Conservation (phyloP, 2,888 invertebrate species). For the Drosophila suboccidentalis region DNA sequence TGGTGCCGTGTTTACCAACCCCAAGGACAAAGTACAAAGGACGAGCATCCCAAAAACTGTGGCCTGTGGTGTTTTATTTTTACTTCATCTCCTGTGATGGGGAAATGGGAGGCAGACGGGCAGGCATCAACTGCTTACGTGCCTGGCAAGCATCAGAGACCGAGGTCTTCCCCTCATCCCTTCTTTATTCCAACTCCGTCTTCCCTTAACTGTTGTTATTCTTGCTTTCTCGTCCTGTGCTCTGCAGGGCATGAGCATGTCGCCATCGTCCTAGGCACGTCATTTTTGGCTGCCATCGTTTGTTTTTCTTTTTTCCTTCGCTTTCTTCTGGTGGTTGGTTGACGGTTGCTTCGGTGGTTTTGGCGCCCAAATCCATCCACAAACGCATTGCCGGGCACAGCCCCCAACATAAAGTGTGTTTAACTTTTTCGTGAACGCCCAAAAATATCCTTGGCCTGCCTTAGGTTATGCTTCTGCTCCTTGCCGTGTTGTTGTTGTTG, state of each 20-base stretch:
- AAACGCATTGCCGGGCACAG: conserved; percentile 43
- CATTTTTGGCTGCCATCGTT: conserved; percentile 69
- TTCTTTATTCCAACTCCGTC: neutral
- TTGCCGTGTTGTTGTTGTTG: conserved; percentile 21
- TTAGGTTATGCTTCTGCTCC: conserved; percentile 50
- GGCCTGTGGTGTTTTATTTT: conserved; percentile 59
- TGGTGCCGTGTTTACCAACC: conserved; percentile 80
- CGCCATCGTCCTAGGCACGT: conserved; percentile 67
- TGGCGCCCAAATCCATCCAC: conserved; percentile 60
- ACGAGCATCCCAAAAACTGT: conserved; percentile 56
- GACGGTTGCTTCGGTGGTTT: conserved; percentile 40
- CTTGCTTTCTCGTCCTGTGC: conserved; percentile 39
- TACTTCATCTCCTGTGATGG: conserved; percentile 22
- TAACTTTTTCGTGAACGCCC: conserved; percentile 68
- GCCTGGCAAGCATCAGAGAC: conserved; percentile 59
- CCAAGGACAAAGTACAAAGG: conserved; percentile 66
- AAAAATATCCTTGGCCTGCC: conserved; percentile 76
- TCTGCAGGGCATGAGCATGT: conserved; percentile 34
- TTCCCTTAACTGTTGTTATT: conserved; percentile 37
- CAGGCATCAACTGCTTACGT: conserved; percentile 73
- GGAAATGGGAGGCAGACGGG: neutral
- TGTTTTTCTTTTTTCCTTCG: conserved; percentile 55
- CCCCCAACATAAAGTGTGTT: conserved; percentile 77
- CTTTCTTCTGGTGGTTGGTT: conserved; percentile 13
- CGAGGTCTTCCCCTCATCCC: neutral